Conservation (phyloP, 2,888 invertebrate species). For the Cosmia trapezina region DNA sequence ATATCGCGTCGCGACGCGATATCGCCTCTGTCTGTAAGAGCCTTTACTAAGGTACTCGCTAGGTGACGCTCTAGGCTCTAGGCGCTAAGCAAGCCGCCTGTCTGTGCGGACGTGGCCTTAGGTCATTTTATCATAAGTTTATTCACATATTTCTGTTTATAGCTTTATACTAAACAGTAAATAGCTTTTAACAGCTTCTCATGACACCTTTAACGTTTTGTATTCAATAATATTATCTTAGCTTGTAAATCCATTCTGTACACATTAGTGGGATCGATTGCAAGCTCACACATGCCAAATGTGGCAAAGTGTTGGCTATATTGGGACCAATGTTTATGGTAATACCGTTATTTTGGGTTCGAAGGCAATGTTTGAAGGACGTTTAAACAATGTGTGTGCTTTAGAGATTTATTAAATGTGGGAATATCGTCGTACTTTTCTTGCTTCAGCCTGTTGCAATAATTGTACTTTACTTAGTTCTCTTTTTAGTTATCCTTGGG, state of each 20-base stretch:
- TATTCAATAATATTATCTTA: slow-evolving; percentile 30
- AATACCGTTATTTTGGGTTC: slow-evolving; percentile 30
- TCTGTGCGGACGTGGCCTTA: no score
- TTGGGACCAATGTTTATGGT: slow-evolving; percentile 36
- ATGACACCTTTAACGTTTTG: slow-evolving; percentile 19
- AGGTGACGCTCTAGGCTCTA: no score
- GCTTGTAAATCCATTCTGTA: slow-evolving; percentile 34
- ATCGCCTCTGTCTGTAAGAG: no score
- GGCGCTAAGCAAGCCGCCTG: no score
- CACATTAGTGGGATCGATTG: slow-evolving; percentile 39
- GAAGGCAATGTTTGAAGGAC: slow-evolving; percentile 38
- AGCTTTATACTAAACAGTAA: not conserved
- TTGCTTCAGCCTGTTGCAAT: not conserved
- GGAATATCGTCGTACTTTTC: not conserved
- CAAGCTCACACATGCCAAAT: slow-evolving; percentile 32
- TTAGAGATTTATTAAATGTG: not conserved
- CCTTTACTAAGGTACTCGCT: no score
- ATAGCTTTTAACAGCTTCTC: slow-evolving; percentile 12
- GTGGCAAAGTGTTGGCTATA: slow-evolving; percentile 38
- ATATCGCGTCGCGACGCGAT: no score
- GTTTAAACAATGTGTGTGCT: slow-evolving; percentile 19
- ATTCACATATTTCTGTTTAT: not conserved
- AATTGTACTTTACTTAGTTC: not conserved
- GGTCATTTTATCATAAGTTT: not conserved
- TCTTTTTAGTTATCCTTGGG: not conserved